Evolutionary conservation across 2,888 invertebrate species (phyloP), one percentile per base, ranked within the genome.

Genomic region (Campoletis raptor): DNA sequence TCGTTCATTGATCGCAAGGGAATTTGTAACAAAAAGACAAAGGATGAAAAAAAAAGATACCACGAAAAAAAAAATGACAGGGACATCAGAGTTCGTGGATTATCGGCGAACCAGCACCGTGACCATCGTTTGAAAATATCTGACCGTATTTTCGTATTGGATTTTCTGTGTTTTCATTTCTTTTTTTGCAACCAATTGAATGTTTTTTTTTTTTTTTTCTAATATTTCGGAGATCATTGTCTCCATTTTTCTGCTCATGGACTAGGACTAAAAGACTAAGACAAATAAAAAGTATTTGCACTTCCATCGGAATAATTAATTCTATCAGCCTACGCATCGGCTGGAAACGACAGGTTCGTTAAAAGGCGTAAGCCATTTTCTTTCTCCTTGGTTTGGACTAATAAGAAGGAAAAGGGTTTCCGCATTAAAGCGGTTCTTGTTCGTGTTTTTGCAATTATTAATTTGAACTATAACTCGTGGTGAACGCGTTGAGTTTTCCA

Each of bases 11-110:
- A 83, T 83, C 77, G 80, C 42, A 15, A 36, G 40, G 24, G 74
- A 86, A 64, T 85, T 82, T 70, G 52, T 52, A 79, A 81, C 30
- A 83, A 86, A 57, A 64, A 78, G 48, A 48, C 76, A 42, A 81
- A 78, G 12, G 40, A 61, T 10, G 37, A 54, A 12, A 54, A 37
- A 30, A 24, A 48, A 37, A 72, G 67, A 48, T 69, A 10, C 6
- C 37, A 70, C n/a, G 40, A 37, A 57, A 70, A 80, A 69, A 69
- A 69, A 69, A 40, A 30, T 3, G 21, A 54, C 37, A 40, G 21
- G 10, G 66, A 66, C n/a, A 18, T 73, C 21, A 66, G 72, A 81
- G 81, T 66, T 81, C 40, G 21, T 40, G 37, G 64, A 66, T 21
- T 73, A 73, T 81, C 48, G 64, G 40, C 57, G n/a, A 66, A 77